These are phyloP conservation scores for Dipodomys ordii DNA, from an alignment of 2,113 vertebrate species.

Conservation along the genomic window DNA sequence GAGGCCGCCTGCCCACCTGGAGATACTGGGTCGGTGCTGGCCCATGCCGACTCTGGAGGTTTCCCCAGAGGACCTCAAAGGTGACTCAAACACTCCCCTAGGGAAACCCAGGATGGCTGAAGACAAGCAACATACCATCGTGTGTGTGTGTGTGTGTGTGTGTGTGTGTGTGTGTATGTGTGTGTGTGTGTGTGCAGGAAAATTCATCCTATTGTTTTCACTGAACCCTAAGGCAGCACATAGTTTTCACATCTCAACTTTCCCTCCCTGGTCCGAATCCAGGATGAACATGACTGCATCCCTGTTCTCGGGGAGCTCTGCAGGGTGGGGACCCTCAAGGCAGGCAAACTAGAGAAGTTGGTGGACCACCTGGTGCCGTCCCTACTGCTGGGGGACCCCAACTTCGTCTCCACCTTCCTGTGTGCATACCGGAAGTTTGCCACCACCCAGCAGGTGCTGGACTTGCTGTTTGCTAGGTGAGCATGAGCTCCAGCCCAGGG, in stretches of 20 bases:
- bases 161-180: no score
- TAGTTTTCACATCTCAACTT: not conserved
- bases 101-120: no score
- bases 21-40: not conserved
- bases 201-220: no score
- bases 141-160: not conserved
- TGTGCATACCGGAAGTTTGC: conserved; percentile 97
- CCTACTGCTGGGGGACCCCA: conserved; percentile 96
- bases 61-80: not conserved
- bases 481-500: not conserved
- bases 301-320: conserved; percentile 96
- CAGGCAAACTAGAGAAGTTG: conserved; percentile 95
- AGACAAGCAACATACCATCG: no score
- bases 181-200: no score
- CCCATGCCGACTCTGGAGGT: not conserved
- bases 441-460: conserved; percentile 95
- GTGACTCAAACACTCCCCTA: no score
- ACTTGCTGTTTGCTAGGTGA: conserved; percentile 95
- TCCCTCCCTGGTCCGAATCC: not conserved
- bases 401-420: conserved; percentile 97
- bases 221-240: no score
- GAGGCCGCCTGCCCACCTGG: not conserved
- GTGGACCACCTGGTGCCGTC: conserved; percentile 97
- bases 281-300: conserved; percentile 92
- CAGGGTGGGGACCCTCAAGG: conserved; percentile 96